Base-by-base conservation (phyloP, 2,888 invertebrate genomes). In the Saturnia pavonia region DNA sequence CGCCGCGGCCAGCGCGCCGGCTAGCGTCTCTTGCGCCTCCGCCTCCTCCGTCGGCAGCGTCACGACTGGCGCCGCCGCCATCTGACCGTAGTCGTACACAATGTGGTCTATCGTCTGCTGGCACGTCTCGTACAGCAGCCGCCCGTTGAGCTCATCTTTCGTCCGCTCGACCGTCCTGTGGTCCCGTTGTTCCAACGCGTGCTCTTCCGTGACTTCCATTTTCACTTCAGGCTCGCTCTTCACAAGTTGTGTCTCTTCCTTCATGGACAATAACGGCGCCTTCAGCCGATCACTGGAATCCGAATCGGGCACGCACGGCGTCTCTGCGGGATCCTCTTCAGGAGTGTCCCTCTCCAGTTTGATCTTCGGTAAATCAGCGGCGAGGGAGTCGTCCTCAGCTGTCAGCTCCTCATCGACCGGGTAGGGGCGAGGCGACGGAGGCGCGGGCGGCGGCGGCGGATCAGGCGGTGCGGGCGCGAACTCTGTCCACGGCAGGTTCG, bases 151-250 rank as follows among this genome's bases (percentile, higher is more conserved):
- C 69, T 73, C 79, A 40, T 68, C 83, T 92, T 88, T 92, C 92
- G 92, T 91, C 75, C 88, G 80, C 80, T 92, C 92, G 60, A 92
- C 92, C 16, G 91, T 91, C 74, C 92, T 83, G 83, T 92, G 92
- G 73, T 87, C 87, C 68, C 77, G 85, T 67, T 76, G 72, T 6
- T 73, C 72, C 8, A 73, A 70, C 43, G 69, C 73, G 77, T 75
- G 77, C 71, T 76, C 70, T 43, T 74, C 74, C 42, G 71, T 74
- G 19, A 76, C 75, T 43, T 80, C 82, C 73, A 80, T 76, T 45
- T 72, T 72, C 27, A 70, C 57, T 19, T 65, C 34, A n/a, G 71
- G 51, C 71, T 71, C 72, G 68, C 54, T 70, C 25, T 72, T 67
- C 57, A 74, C 77, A 74, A 83, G 80, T 76, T 80, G 79, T 69